phyloP scores from a whole-genome alignment of 1,140 invertebrate genomes.

The Odontomachus brunneus region DNA sequence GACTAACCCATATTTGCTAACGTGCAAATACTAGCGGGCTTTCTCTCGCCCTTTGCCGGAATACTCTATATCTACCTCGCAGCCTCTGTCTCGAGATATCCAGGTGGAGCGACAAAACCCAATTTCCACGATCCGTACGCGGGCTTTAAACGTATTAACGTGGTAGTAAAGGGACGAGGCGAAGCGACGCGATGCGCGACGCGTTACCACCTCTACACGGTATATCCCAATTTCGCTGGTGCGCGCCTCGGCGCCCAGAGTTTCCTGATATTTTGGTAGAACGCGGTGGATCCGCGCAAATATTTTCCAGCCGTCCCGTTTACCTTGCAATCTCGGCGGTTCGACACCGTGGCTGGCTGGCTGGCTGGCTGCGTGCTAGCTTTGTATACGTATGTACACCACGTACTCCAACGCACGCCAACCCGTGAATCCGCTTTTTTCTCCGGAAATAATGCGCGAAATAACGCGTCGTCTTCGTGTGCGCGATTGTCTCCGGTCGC shows the following conservation, averaged over 20 bases:
- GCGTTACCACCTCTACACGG: not conserved
- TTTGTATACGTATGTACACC: too few relatives aligned
- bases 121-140: constrained; percentile 72
- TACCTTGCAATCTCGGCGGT: constrained; percentile 38
- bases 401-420: too few relatives aligned
- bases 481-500: too few relatives aligned
- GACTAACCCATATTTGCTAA: constrained; percentile 72
- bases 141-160: constrained; percentile 72
- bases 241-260: not conserved
- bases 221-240: constrained; percentile 31
- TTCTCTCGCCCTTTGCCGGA: not conserved
- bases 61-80: not conserved
- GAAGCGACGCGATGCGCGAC: too few relatives aligned
- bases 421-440: constrained; percentile 1
- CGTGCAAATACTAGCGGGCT: constrained; percentile 49
- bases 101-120: constrained; percentile 70
- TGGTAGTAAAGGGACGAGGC: constrained; percentile 34
- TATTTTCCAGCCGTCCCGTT: constrained; percentile 33
- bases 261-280: constrained; percentile 24
- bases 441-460: too few relatives aligned
- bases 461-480: too few relatives aligned
- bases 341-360: not conserved
- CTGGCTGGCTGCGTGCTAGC: not conserved
- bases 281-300: constrained; percentile 35
- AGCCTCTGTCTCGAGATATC: constrained; percentile 45